Evolutionary conservation across 2,797 vertebrate genomes (phyloP).

Genomic region (Uromys caudimaculatus): DNA sequence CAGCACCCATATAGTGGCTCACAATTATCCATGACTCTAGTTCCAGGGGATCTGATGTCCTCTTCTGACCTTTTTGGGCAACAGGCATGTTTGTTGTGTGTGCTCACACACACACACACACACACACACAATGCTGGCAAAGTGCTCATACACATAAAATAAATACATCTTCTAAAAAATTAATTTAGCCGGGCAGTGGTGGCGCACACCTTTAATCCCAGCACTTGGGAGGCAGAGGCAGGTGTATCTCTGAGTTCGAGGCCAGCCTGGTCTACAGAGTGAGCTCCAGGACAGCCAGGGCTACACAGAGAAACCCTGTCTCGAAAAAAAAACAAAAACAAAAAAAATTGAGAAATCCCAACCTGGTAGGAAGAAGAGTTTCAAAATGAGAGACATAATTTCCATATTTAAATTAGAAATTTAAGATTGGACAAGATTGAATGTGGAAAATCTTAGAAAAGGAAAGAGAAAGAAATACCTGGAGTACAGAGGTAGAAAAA

Average conservation of each 20-base stretch:
- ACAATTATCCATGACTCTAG: neutral
- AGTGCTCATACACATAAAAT: neutral
- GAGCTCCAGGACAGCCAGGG: too few relatives aligned
- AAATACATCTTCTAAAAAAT: neutral
- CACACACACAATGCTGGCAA: neutral
- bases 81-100: neutral
- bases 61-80: neutral
- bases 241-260: too few relatives aligned
- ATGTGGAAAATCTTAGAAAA: slow-evolving; percentile 41
- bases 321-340: too few relatives aligned
- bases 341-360: neutral
- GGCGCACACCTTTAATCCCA: too few relatives aligned
- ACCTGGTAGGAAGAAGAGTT: neutral
- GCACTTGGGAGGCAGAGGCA: too few relatives aligned
- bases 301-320: too few relatives aligned
- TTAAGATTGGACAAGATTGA: slow-evolving; percentile 33
- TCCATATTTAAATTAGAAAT: slow-evolving; percentile 41
- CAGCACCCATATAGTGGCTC: too few relatives aligned
- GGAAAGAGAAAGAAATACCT: slow-evolving; percentile 52
- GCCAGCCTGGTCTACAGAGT: too few relatives aligned
- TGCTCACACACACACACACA: neutral
- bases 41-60: neutral
- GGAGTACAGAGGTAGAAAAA: slow-evolving; percentile 17
- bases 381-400: slow-evolving; percentile 22
- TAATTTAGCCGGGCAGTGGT: too few relatives aligned